These are phyloP conservation scores for Spatula clypeata DNA, from an alignment of 2,797 vertebrate genomes.

Conservation along the genomic window DNA sequence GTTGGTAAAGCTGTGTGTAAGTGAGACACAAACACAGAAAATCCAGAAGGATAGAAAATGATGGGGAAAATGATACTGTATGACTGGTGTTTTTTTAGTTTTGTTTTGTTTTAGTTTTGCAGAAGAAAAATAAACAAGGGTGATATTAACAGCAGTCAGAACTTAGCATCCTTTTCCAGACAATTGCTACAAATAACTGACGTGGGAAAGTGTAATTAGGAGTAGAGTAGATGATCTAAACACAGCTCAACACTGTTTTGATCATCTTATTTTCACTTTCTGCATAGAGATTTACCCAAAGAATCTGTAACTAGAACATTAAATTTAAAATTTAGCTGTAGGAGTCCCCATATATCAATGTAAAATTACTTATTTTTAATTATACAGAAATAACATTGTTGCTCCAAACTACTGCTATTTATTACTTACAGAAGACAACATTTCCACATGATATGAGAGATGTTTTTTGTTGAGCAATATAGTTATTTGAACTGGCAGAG, in stretches of 20 bases:
- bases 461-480: rapidly evolving
- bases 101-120: neutral
- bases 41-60: neutral
- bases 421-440: neutral
- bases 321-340: neutral
- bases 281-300: neutral
- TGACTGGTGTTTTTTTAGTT: neutral
- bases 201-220: neutral
- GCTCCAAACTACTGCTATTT: neutral
- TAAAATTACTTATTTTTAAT: neutral
- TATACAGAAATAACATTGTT: neutral
- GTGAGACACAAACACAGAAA: neutral
- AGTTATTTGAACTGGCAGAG: neutral
- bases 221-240: neutral
- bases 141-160: neutral
- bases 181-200: neutral
- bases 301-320: neutral
- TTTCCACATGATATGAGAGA: neutral
- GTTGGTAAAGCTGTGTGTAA: neutral
- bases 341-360: neutral
- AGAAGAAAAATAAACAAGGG: neutral
- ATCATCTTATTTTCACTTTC: neutral
- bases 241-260: neutral
- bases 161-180: neutral
- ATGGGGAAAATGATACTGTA: rapidly evolving